These are phyloP conservation scores for Ptilorrhoa leucosticta DNA, from an alignment of 2,113 vertebrate species.

Conservation along the genomic window DNA sequence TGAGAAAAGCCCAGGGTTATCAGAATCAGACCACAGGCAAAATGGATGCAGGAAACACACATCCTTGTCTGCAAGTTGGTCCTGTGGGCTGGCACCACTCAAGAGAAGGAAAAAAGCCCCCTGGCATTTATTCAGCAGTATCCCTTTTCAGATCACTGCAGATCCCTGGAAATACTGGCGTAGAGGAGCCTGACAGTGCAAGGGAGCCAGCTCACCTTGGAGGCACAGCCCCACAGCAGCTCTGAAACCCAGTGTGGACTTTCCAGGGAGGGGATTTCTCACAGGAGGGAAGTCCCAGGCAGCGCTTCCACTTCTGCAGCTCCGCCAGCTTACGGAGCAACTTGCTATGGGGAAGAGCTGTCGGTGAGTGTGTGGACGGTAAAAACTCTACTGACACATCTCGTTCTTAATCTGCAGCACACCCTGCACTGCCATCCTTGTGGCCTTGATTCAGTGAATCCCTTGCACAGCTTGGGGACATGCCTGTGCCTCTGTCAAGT, in stretches of 20 bases:
- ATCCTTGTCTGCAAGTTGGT: background rate
- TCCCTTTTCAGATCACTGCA: background rate
- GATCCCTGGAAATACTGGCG: background rate
- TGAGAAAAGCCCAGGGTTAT: background rate
- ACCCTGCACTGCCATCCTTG: fast-evolving
- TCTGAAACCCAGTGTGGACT: background rate
- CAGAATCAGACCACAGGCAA: background rate
- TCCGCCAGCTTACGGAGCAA: background rate
- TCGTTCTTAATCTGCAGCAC: background rate
- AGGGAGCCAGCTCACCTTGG: background rate
- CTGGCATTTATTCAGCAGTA: background rate
- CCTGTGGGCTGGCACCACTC: background rate
- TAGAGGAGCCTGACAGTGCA: background rate
- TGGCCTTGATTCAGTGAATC: background rate
- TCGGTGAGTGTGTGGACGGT: fast-evolving
- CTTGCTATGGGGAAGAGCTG: background rate
- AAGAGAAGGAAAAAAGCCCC: background rate
- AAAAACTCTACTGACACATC: background rate
- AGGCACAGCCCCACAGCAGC: background rate
- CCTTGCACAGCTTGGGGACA: background rate
- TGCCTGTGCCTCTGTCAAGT: background rate
- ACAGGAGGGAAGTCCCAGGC: background rate
- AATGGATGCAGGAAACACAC: background rate
- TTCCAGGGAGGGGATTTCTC: conserved; percentile 13
- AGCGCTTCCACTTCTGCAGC: background rate